Conservation (phyloP, 2,888 invertebrate species). For the Dugesia japonica region DNA sequence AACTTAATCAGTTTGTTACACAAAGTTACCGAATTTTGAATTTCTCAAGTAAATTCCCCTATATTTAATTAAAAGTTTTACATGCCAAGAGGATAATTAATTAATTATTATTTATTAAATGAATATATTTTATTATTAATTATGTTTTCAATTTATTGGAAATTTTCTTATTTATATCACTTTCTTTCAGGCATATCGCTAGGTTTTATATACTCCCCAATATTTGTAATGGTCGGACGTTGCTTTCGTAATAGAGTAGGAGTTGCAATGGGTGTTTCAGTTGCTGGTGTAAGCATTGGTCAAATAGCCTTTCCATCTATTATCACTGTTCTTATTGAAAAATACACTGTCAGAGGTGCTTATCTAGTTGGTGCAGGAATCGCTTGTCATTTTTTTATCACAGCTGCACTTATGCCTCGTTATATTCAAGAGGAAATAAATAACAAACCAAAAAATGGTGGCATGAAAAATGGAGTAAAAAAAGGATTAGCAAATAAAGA, state of each 20-base stretch:
- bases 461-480: neutral
- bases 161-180: neutral
- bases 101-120: too few species aligned
- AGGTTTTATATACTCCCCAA: constrained; percentile 29
- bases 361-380: constrained; percentile 24
- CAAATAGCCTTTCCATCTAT: constrained; percentile 30
- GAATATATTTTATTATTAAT: too few species aligned
- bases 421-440: constrained; percentile 25
- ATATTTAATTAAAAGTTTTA: too few species aligned
- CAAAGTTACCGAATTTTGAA: too few species aligned
- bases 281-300: constrained; percentile 30
- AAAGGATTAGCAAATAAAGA: neutral
- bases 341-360: constrained; percentile 28
- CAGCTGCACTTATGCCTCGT: constrained; percentile 32
- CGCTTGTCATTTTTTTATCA: constrained; percentile 26
- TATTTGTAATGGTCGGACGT: constrained; percentile 32
- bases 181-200: constrained; percentile 15
- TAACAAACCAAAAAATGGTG: neutral
- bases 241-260: constrained; percentile 31
- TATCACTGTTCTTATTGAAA: constrained; percentile 27
- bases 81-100: too few species aligned
- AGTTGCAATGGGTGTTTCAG: constrained; percentile 29
- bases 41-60: too few species aligned
- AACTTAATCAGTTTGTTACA: too few species aligned
- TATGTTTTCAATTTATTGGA: too few species aligned